Base-by-base conservation (phyloP, 2,797 vertebrate species). In the Lerista edwardsae region DNA sequence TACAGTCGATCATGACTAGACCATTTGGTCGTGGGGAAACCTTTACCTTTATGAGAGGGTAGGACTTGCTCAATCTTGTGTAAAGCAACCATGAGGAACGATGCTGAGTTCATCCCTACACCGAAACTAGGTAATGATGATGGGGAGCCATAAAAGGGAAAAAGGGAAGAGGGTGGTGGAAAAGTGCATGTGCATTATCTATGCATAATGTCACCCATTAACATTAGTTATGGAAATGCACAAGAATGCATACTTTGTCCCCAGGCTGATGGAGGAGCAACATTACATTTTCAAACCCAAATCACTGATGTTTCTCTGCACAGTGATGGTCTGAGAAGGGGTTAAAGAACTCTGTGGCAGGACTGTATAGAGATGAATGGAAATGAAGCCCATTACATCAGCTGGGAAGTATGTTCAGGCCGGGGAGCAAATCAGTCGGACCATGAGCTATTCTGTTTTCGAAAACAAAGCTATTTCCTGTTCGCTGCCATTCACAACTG, bases 321-420 rank as follows among this genome's bases (percentile, higher is more conserved):
- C 59, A 31, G 27, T 51, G 27, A 3, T 65, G 14, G 47, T 15
- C 65, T 36, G 31, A 27, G 78, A 87, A 87, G 17, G 65, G 67
- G 78, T 87, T 87, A 73, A 59, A 67, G 27, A 83, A 79, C 82
- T 87, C 87, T 79, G 81, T 80, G 41, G 34, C 31, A 61, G 31
- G 41, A 62, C 85, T 76, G 80, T 62, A 89, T 91, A 89, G 82
- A 90, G 87, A 87, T 95, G 87, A 92, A 94, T 94, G 86, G 84
- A 89, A 82, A 87, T 61, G 29, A 27, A 81, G 36, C 75, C 88
- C 78, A 92, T 96, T 93, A 93, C 90, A 87, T 95, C 94, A 95
- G 87, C 89, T 86, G 87, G 19, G 77, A 95, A 91, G 83, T 79
- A 92, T 92, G 91, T 93, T 87, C 92, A 89, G 55, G 85, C 75